Base-by-base conservation (phyloP, 2,888 invertebrate genomes). In the Lepidochitona cinerea region DNA sequence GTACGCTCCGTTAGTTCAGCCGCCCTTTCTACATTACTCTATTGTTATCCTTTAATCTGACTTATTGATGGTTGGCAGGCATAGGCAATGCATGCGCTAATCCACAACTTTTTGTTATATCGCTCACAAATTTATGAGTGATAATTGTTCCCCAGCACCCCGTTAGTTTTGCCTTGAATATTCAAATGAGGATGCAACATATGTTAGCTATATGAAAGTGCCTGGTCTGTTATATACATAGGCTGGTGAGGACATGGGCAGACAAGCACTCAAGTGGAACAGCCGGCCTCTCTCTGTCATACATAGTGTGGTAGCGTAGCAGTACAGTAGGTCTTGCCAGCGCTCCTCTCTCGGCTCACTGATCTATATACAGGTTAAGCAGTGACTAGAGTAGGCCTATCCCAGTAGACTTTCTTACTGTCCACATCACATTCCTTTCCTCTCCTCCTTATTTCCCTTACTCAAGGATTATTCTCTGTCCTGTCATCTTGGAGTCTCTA, bases 321-420 rank as follows among this genome's bases (percentile, higher is more conserved):
- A 59, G 59, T 59, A 59, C 59, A 29, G 26, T 59, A 59, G 59
- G 59, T 59, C 26, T 59, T 29, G 59, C 59, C 3, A 32, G 29
- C 29, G 32, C 7, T 41, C 41, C 41, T 41, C 41, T 12, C 41
- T 23, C 7, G 54, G 26, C 59, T 59, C 14, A 32, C 26, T 7
- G 49, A 2, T 49, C 49, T 49, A 49, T 49, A 49, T 49, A 49
- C 49, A 49, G 49, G 49, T 49, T 49, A n/a, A 49, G 49, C 49
- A 49, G 49, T 49, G n/a, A 29, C 59, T 59, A 59, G 59, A 29
- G 59, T 59, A 59, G 59, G 59, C 59, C 59, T 59, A 59, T 59
- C 59, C 59, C 59, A 59, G 59, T 59, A 18, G 59, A 59, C 59
- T 59, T 59, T 59, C 59, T 59, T 59, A 59, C 59, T 59, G 59